phyloP scores from a whole-genome alignment of 2,113 vertebrate species.

The Microcebus ravelobensis region DNA sequence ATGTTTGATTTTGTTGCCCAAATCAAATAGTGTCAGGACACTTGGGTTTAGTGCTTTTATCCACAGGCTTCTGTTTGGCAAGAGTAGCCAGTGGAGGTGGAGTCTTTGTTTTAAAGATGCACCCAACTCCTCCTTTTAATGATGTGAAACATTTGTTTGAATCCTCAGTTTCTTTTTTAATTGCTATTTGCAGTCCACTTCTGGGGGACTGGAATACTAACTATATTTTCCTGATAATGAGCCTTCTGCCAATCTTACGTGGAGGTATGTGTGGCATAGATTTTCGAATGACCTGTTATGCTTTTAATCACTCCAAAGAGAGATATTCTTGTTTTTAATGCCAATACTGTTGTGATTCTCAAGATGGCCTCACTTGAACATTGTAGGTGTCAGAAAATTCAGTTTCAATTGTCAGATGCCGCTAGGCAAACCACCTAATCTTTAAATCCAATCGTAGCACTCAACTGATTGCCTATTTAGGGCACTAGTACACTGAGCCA shows the following conservation, averaged over 20 bases:
- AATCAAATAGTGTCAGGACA: neutral
- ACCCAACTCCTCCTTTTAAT: neutral
- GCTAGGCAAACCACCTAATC: neutral
- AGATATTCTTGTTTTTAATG: neutral
- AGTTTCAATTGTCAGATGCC: neutral
- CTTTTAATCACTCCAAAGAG: conserved; percentile 47
- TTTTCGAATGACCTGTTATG: conserved; percentile 3
- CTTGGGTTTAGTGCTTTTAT: conserved; percentile 2
- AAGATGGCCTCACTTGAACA: neutral
- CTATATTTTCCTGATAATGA: neutral
- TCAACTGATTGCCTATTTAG: neutral
- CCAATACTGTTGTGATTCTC: neutral
- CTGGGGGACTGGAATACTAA: neutral
- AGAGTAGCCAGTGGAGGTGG: neutral
- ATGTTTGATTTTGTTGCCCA: neutral
- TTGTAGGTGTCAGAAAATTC: neutral
- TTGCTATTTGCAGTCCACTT: conserved; percentile 15
- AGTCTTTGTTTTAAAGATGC: neutral
- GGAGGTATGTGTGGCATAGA: neutral
- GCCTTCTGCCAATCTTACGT: conserved; percentile 35
- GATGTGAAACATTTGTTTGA: conserved; percentile 17
- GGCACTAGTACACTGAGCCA: neutral
- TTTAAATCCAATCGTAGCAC: neutral
- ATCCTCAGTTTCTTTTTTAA: neutral
- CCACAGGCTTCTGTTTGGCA: neutral